These are phyloP conservation scores for Morpho helenor DNA, from an alignment of 2,888 invertebrate genomes.

Conservation along the genomic window DNA sequence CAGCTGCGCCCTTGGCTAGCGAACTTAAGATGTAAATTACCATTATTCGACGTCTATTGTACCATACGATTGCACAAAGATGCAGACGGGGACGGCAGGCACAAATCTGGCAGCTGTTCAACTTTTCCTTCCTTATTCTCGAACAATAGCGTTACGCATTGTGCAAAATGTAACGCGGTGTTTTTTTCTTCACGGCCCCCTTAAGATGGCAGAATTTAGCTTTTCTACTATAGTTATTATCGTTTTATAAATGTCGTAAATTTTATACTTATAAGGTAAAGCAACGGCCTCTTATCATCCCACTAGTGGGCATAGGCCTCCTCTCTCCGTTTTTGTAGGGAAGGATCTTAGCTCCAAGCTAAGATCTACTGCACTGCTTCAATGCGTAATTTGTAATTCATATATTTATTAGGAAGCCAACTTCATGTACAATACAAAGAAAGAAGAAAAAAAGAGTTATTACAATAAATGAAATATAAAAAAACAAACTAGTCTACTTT, in stretches of 20 bases:
- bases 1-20: conserved; percentile 73
- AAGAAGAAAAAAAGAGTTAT: too few relatives aligned
- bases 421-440: too few relatives aligned
- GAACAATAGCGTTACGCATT: conserved; percentile 56
- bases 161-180: conserved; percentile 72
- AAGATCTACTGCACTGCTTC: not conserved
- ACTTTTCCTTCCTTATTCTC: conserved; percentile 65
- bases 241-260: too few relatives aligned
- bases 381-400: not conserved
- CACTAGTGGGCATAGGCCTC: too few relatives aligned
- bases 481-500: too few relatives aligned
- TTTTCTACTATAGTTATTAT: conserved; percentile 4
- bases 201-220: conserved; percentile 23
- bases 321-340: too few relatives aligned
- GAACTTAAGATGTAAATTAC: conserved; percentile 78
- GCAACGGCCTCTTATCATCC: too few relatives aligned
- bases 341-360: too few relatives aligned
- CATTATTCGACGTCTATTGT: conserved; percentile 69
- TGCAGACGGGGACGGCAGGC: conserved; percentile 73
- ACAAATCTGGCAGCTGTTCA: conserved; percentile 75
- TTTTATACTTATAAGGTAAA: too few relatives aligned
- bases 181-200: conserved; percentile 45
- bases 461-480: too few relatives aligned
- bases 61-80: conserved; percentile 57
- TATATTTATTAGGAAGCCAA: too few relatives aligned